Conservation (phyloP, 2,888 invertebrate species). For the Zele albiditarsus region DNA sequence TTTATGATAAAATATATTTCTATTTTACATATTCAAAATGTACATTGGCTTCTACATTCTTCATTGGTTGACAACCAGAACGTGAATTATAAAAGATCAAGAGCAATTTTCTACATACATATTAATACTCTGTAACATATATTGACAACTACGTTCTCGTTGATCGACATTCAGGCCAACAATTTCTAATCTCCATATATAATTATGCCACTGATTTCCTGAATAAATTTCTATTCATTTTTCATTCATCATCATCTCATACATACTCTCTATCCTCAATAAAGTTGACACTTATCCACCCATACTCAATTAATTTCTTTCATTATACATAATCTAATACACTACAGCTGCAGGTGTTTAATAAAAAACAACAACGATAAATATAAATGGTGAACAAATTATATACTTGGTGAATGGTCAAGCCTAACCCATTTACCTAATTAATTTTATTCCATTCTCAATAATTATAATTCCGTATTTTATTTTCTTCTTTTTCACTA, state of each 20-base stretch:
- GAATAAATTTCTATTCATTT: constrained; percentile 18
- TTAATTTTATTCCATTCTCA: background rate
- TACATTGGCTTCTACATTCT: background rate
- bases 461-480: background rate
- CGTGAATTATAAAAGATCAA: background rate
- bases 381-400: background rate
- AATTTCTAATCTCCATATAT: constrained; percentile 14
- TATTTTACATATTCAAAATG: background rate
- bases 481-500: background rate
- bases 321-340: background rate
- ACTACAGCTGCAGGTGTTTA: background rate
- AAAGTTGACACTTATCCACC: constrained; percentile 11
- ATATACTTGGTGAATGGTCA: background rate
- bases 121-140: background rate
- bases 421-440: background rate
- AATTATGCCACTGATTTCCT: constrained; percentile 32
- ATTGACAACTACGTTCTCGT: constrained; percentile 16
- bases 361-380: background rate
- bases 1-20: constrained; percentile 12
- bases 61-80: constrained; percentile 1
- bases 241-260: background rate
- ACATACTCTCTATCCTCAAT: background rate
- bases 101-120: background rate
- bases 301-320: background rate
- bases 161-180: constrained; percentile 17